A percentile compares a stretch with the other conserved stretches of the same genome.
phyloP scores from a whole-genome alignment of 2,797 vertebrate genomes.

The Eurystomus glaucurus region DNA sequence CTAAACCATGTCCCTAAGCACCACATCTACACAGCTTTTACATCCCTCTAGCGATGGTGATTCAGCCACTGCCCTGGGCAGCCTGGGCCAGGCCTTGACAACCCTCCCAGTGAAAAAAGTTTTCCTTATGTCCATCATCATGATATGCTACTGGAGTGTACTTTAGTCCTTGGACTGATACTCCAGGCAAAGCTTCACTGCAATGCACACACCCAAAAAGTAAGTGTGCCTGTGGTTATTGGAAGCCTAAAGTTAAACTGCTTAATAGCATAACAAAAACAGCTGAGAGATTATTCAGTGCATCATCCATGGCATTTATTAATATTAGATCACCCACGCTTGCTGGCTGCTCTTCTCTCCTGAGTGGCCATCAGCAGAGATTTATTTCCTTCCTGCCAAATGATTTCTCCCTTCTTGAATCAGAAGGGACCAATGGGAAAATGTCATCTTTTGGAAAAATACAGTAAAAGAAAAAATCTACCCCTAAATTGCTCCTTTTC shows the following conservation, averaged over 20 bases:
- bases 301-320: slow-evolving; percentile 64
- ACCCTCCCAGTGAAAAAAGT: too few relatives aligned
- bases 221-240: slow-evolving; percentile 32
- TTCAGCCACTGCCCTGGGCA: background rate
- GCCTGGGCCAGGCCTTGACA: background rate
- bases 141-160: background rate
- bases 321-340: slow-evolving; percentile 72
- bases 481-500: slow-evolving; percentile 62
- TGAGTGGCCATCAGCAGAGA: slow-evolving; percentile 56
- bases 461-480: slow-evolving; percentile 48
- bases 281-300: slow-evolving; percentile 49
- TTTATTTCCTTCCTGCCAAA: slow-evolving; percentile 49
- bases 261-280: slow-evolving; percentile 60
- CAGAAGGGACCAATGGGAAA: slow-evolving; percentile 49
- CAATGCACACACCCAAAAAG: slow-evolving; percentile 11
- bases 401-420: slow-evolving; percentile 35
- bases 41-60: background rate
- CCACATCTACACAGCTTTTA: background rate
- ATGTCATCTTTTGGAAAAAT: slow-evolving; percentile 73
- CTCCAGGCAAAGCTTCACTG: background rate
- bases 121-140: too few relatives aligned
- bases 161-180: slow-evolving; percentile 15
- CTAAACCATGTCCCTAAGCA: background rate
- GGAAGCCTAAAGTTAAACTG: slow-evolving; percentile 72
- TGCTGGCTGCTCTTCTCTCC: slow-evolving; percentile 54